A percentile compares a stretch with the other conserved stretches of the same genome.
Conservation (phyloP, 2,888 invertebrate species). For the Melinaea menophilus region DNA sequence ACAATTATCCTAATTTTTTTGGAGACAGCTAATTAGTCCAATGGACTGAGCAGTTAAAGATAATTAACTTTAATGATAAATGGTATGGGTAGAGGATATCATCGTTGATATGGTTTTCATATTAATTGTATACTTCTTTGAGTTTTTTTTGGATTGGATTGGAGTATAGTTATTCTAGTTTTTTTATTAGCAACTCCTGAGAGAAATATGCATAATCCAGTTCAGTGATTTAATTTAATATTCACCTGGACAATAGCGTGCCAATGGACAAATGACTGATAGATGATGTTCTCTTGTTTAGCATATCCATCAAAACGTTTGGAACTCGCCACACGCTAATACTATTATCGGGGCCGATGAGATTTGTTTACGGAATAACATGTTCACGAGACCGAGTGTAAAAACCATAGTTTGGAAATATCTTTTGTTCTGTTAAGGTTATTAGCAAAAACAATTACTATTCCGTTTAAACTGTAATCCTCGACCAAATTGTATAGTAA, state of each 20-base stretch:
- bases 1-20: constrained; percentile 67
- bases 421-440: constrained; percentile 22
- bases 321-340: constrained; percentile 42
- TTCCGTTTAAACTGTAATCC: background rate
- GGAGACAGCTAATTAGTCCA: constrained; percentile 65
- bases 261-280: too few relatives aligned
- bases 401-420: background rate
- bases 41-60: constrained; percentile 63
- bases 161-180: too few relatives aligned
- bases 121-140: constrained; percentile 1
- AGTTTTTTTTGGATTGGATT: too few relatives aligned
- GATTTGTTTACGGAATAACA: constrained; percentile 39
- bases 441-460: constrained; percentile 7
- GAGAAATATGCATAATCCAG: too few relatives aligned
- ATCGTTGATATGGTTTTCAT: constrained; percentile 20
- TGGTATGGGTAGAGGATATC: constrained; percentile 41
- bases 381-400: background rate
- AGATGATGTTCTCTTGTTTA: constrained; percentile 12
- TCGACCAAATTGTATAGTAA: too few relatives aligned
- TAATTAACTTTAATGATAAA: constrained; percentile 72
- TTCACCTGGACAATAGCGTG: too few relatives aligned
- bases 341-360: constrained; percentile 44
- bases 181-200: too few relatives aligned
- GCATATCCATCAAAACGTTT: constrained; percentile 33
- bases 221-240: too few relatives aligned